These are phyloP conservation scores for Macropis europaea DNA, from an alignment of 2,888 invertebrate species.

Conservation along the genomic window DNA sequence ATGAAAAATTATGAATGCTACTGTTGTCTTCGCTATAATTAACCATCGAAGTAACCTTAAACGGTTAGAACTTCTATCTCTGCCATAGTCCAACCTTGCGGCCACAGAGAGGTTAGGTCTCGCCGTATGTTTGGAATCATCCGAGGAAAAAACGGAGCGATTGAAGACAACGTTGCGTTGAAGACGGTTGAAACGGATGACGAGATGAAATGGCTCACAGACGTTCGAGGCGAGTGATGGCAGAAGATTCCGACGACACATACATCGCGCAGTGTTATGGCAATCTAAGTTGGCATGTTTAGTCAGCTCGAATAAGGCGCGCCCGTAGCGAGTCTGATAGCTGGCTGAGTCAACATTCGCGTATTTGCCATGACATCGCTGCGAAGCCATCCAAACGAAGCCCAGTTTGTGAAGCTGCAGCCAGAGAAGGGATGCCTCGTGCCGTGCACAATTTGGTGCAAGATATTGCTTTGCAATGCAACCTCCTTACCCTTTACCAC, in stretches of 20 bases:
- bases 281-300: slow-evolving; percentile 76
- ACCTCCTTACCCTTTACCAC: slow-evolving; percentile 63
- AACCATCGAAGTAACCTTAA: too few species aligned
- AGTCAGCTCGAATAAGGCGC: slow-evolving; percentile 70
- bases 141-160: neutral
- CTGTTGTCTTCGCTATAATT: too few species aligned
- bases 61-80: too few species aligned
- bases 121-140: neutral
- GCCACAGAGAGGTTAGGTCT: too few species aligned
- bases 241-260: slow-evolving; percentile 43
- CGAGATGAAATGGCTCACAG: slow-evolving; percentile 19
- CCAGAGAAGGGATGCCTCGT: slow-evolving; percentile 51
- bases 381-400: slow-evolving; percentile 63
- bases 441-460: slow-evolving; percentile 68
- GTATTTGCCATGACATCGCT: slow-evolving; percentile 69
- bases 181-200: neutral
- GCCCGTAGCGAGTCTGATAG: slow-evolving; percentile 69
- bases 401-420: slow-evolving; percentile 58
- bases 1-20: too few species aligned
- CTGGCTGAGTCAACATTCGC: slow-evolving; percentile 72
- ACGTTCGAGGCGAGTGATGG: slow-evolving; percentile 22
- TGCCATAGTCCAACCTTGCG: too few species aligned
- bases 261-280: slow-evolving; percentile 66
- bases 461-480: slow-evolving; percentile 71
- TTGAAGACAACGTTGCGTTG: neutral